Base-by-base conservation (phyloP, 1,140 invertebrate genomes). In the Drosophila equinoxialis region DNA sequence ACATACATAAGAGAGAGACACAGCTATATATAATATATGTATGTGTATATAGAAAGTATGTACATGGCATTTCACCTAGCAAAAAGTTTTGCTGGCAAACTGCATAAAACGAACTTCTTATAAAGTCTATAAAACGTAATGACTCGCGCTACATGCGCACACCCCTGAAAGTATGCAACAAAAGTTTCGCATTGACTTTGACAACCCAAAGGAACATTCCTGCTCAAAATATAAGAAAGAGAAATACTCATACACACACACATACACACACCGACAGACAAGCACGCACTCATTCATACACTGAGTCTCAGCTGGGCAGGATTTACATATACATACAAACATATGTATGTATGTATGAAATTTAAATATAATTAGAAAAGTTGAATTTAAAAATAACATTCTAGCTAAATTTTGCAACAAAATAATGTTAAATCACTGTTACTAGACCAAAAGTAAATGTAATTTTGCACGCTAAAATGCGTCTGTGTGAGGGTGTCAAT, bases 121-220 rank as follows among this genome's bases (percentile, higher is more conserved):
- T 80, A 86, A 86, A 87, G 83, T 87, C 83, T 89, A 87, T 87
- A 87, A 87, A 87, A 87, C 70, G 83, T 87, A 87, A 87, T 89
- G 84, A 87, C 83, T 87, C 77, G 83, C 69, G 83, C 84, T 87
- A 87, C 83, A 89, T 77, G 83, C 67, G 75, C 79, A 35, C 20
- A 37, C 79, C 70, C 69, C 66, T 71, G 75, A 77, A 86, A 78
- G 75, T 86, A 86, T 86, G 83, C 83, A 85, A 86, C 81, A 85
- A 86, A 83, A 86, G 62, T 69, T 82, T 81, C 45, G 55, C 76
- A 59, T 57, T 83, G 84, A 87, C 83, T 86, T 86, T 83, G 76
- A 83, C 77, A 68, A 20, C 41, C 65, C 45, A 51, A 51, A 61
- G 37, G 55, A 69, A 76, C 57, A 77, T 77, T 71, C 74, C 67